Evolutionary conservation across 2,113 vertebrate species (phyloP), one percentile per base, ranked within the genome.

Genomic region (Chloropsis hardwickii): DNA sequence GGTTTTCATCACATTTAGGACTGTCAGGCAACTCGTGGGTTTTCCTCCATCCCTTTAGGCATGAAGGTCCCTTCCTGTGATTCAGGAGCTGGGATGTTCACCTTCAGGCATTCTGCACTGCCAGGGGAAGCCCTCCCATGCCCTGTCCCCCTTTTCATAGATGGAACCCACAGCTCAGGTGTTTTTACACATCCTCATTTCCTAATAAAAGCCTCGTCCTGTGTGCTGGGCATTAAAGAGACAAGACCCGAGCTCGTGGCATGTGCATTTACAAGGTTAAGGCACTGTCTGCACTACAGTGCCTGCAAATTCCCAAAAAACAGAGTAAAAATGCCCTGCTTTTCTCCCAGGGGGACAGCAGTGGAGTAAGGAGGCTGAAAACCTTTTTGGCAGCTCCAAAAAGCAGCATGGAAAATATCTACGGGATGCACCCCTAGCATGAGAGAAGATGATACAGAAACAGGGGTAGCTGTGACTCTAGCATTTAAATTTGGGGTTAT

Each of bases 1-100:
- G 80, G 95, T 97, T 98, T 98, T 90, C 87, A 98, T 97, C 97
- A 97, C 90, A 81, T 97, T 98, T 95, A 98, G 90, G 80, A 92
- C 87, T 72, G 29, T 86, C 94, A 96, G 91, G 72, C 66, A 95
- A 93, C 96, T 88, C 61, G 44, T 17, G 37, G 93, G 94, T 96
- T 98, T 98, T 95, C 88, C 90, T 66, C 48, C 69, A 81, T 88
- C 79, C 82, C 93, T 95, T 92, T 88, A 96, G 81, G 89, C 81
- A 60, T 82, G 91, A 98, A 97, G 92, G 74, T 48, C 88, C 70
- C 48, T 85, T 90, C 8, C 2, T 94, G 94, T 94, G 95, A 94
- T 95, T 96, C 92, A 88, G 95, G 96, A 80, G 71, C 81, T 95
- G 77, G 73, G 82, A 37, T 84, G 61, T 73, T 96, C 92, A 96